Evolutionary conservation across 1,140 invertebrate species (phyloP).

Genomic region (Trypoxylus dichotomus): DNA sequence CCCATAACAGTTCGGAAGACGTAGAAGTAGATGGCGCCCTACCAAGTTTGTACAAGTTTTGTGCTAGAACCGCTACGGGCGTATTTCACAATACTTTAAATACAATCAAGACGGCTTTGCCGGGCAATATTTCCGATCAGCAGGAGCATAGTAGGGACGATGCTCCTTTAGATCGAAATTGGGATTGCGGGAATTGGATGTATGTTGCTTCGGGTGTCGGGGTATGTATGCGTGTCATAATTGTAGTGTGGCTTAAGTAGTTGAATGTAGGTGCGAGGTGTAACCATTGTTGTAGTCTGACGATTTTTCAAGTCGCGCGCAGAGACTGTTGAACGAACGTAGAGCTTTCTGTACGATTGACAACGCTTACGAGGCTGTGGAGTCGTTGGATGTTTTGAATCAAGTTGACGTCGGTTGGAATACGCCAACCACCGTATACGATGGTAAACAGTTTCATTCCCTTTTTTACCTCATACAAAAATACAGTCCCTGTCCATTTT

Average conservation of each 20-base stretch:
- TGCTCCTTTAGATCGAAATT: not conserved
- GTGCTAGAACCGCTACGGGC: conserved; percentile 50
- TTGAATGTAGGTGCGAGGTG: not conserved
- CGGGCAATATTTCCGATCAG: conserved; percentile 39
- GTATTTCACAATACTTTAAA: conserved; percentile 51
- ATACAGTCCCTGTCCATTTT: too few relatives aligned
- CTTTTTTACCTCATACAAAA: not conserved
- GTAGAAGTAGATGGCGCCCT: conserved; percentile 47
- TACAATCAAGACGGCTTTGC: conserved; percentile 51
- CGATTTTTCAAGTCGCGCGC: conserved; percentile 42
- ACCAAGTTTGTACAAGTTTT: conserved; percentile 51
- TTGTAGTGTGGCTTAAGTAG: not conserved
- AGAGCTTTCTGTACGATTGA: conserved; percentile 50
- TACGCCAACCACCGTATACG: conserved; percentile 1
- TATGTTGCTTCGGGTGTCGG: conserved; percentile 22
- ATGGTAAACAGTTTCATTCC: conserved; percentile 14
- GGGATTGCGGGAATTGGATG: conserved; percentile 38
- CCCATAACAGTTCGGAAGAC: conserved; percentile 27
- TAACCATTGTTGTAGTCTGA: conserved; percentile 10
- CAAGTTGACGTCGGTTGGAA: conserved; percentile 34
- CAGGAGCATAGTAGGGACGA: conserved; percentile 36
- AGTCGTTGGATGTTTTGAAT: conserved; percentile 44
- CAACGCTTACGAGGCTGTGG: conserved; percentile 51
- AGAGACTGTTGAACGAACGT: conserved; percentile 47
- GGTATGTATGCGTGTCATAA: not conserved